Percentiles rank a stretch among this genome's conserved stretches.
Evolutionary conservation across 2,113 vertebrate genomes (phyloP).

Genomic region (Pycnonotus jocosus): DNA sequence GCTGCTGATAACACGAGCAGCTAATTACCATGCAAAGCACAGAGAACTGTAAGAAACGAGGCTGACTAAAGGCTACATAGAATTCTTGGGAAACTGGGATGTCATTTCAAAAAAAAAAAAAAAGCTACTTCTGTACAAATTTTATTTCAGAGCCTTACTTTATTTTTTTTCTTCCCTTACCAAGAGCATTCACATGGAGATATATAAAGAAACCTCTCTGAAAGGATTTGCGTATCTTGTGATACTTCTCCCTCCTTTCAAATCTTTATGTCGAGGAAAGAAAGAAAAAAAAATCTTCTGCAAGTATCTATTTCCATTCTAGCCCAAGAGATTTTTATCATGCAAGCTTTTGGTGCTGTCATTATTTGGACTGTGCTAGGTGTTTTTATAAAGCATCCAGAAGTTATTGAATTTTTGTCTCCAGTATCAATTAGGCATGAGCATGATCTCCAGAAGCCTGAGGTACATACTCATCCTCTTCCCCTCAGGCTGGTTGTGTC

Average conservation of each 20-base stretch:
- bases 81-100: conserved; percentile 42
- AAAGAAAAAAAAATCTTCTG: not conserved
- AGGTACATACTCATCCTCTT: not conserved
- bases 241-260: not conserved
- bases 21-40: conserved; percentile 72
- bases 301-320: not conserved
- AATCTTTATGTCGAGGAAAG: not conserved
- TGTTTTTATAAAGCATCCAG: not conserved
- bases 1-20: conserved; percentile 15
- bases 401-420: not conserved
- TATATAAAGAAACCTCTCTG: not conserved
- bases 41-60: conserved; percentile 27
- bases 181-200: not conserved
- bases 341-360: not conserved
- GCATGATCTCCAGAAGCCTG: not conserved
- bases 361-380: not conserved
- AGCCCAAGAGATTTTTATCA: not conserved
- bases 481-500: not conserved
- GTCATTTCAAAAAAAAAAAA: not conserved
- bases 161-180: conserved; percentile 41
- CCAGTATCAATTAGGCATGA: not conserved
- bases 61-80: conserved; percentile 32
- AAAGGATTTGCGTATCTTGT: not conserved
- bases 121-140: not conserved
- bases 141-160: conserved; percentile 23